Evolutionary conservation across 2,797 vertebrate genomes (phyloP), one percentile per base, ranked within the genome.

Genomic region (Halcyon leucocephala): DNA sequence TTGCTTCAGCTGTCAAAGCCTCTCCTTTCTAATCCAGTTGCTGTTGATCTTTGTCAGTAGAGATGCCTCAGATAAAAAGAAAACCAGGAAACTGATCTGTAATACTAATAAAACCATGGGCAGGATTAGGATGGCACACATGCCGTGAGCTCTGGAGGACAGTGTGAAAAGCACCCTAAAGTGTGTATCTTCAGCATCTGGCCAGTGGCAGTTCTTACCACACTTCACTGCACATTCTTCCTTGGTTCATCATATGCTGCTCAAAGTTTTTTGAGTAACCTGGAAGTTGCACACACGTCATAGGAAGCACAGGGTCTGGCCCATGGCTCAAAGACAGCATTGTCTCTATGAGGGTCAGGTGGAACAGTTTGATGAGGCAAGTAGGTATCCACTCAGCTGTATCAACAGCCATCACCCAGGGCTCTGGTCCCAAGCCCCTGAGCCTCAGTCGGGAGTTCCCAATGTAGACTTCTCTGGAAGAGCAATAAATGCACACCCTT

Each of bases 271-370:
- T 49, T 14, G 62, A 44, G 62, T 54, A 57, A 5, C 25, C 44
- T 73, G 64, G 58, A 33, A 51, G 11, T 7, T 35, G 64, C 74
- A 73, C 39, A 21, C 49, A 29, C 49, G 65, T 62, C 24, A 3
- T 28, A 2, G 15, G 33, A 28, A 77, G 55, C 15, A 6, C 5
- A 15, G 21, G 28, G 17, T 52, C 61, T 66, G 35, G 25, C 31
- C 65, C 1, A 0, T 26, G 69, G 61, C 49, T 88, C 52, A 41
- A 6, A 37, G 84, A 9, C 55, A 26, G 0, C 0, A 0, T 10
- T 12, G 2, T 55, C 26, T n/a, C 35, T 41, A 0, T 44, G 67
- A 60, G 64, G 62, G 49, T 37, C 62, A 67, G 26, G 9, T 24
- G 58, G n/a, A 39, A 20, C 28, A 37, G 28, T 8, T 54, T 49